Evolutionary conservation across 2,797 vertebrate genomes (phyloP).

Genomic region (Ammospiza maritima): DNA sequence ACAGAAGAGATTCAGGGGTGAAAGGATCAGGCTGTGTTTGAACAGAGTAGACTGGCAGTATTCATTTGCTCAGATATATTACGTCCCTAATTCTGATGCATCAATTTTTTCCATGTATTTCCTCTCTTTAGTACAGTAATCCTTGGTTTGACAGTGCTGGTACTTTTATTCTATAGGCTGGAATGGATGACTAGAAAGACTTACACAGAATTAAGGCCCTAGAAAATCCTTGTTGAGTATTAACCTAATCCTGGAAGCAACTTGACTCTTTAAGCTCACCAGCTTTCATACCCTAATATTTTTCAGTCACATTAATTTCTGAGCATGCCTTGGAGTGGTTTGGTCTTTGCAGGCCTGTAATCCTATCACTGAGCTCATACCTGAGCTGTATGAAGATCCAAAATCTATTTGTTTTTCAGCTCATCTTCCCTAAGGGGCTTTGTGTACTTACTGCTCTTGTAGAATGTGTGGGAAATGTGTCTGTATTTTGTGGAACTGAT

Average conservation of each 20-base stretch:
- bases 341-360: background rate
- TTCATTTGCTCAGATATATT: background rate
- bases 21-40: background rate
- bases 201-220: background rate
- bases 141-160: background rate
- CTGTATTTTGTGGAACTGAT: background rate
- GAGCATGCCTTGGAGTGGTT: background rate
- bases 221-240: background rate
- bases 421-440: background rate
- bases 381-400: background rate
- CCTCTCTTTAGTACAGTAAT: background rate
- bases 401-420: background rate
- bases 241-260: background rate
- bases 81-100: background rate
- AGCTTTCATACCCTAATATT: background rate
- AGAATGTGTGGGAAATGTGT: background rate
- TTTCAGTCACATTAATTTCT: slow-evolving; percentile 3
- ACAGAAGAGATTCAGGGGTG: background rate
- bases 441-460: background rate
- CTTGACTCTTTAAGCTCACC: background rate
- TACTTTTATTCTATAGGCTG: background rate
- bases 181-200: background rate
- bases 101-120: background rate
- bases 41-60: background rate
- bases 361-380: background rate